phyloP scores from a whole-genome alignment of 2,113 vertebrate species.

The Pelecanoides urinatrix region DNA sequence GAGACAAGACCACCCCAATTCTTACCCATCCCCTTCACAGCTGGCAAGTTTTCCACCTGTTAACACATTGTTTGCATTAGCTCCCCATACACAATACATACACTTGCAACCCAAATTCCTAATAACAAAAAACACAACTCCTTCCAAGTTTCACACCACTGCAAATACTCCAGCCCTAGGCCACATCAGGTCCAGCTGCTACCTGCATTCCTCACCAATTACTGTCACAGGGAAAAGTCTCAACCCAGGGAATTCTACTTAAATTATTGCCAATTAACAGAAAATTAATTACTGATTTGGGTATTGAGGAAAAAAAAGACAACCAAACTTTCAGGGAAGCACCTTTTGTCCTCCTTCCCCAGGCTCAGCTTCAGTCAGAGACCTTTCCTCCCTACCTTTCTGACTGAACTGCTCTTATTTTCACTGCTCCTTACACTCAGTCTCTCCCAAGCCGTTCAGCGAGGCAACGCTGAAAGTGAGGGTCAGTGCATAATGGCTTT shows the following conservation, averaged over 20 bases:
- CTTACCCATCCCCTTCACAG: accelerated
- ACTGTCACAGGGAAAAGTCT: neutral
- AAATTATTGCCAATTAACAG: neutral
- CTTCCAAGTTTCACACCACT: neutral
- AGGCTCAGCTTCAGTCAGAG: neutral
- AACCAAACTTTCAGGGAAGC: neutral
- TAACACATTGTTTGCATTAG: neutral
- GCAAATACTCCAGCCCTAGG: neutral
- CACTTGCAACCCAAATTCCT: neutral
- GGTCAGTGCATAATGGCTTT: neutral
- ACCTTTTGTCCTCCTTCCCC: neutral
- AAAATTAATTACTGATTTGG: neutral
- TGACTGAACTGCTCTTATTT: neutral
- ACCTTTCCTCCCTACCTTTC: neutral
- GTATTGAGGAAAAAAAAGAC: neutral
- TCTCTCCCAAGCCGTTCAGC: neutral
- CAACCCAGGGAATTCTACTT: neutral
- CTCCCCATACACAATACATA: neutral
- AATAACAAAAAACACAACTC: neutral
- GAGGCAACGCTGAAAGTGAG: accelerated
- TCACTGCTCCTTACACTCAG: neutral
- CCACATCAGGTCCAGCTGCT: neutral
- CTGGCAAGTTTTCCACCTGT: neutral
- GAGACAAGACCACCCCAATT: neutral
- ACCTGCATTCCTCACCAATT: neutral